Percentiles rank a stretch among this genome's conserved stretches.
Evolutionary conservation across 2,888 invertebrate species (phyloP).

Genomic region (Anticlea derivata): DNA sequence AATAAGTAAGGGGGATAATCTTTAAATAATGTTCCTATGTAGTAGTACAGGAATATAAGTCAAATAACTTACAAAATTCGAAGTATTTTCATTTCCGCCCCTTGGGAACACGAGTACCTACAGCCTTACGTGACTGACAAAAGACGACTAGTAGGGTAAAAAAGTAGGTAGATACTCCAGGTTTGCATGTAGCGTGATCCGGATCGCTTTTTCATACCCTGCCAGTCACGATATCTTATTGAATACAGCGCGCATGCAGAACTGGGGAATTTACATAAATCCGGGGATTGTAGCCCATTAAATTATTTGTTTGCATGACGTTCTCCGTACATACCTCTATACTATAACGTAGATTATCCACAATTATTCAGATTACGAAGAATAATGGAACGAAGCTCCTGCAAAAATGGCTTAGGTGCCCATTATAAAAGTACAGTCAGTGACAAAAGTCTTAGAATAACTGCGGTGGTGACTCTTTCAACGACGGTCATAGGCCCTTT

Average conservation of each 20-base stretch:
- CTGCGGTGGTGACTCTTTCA: no score
- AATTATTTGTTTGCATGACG: slow-evolving; percentile 45
- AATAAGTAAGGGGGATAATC: no score
- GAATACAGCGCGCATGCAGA: slow-evolving; percentile 40
- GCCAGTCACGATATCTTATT: slow-evolving; percentile 71
- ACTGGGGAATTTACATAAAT: slow-evolving; percentile 53
- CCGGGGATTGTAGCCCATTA: slow-evolving; percentile 41
- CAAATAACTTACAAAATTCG: slow-evolving; percentile 40
- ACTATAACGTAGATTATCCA: slow-evolving; percentile 17
- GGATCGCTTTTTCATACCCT: slow-evolving; percentile 65
- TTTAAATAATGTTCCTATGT: no score
- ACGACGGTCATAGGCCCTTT: no score
- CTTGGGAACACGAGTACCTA: slow-evolving; percentile 44
- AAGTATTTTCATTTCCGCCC: slow-evolving; percentile 19
- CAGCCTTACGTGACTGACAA: slow-evolving; percentile 63
- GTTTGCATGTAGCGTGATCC: slow-evolving; percentile 70
- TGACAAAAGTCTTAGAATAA: background rate
- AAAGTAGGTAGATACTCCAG: slow-evolving; percentile 53
- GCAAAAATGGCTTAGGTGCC: slow-evolving; percentile 15
- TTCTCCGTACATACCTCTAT: slow-evolving; percentile 35
- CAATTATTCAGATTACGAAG: slow-evolving; percentile 17
- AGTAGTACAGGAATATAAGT: background rate
- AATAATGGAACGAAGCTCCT: slow-evolving; percentile 25
- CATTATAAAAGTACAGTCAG: slow-evolving; percentile 13
- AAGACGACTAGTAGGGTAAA: slow-evolving; percentile 61